These are phyloP conservation scores for Hestina assimilis DNA, from an alignment of 1,140 invertebrate species.

Conservation along the genomic window DNA sequence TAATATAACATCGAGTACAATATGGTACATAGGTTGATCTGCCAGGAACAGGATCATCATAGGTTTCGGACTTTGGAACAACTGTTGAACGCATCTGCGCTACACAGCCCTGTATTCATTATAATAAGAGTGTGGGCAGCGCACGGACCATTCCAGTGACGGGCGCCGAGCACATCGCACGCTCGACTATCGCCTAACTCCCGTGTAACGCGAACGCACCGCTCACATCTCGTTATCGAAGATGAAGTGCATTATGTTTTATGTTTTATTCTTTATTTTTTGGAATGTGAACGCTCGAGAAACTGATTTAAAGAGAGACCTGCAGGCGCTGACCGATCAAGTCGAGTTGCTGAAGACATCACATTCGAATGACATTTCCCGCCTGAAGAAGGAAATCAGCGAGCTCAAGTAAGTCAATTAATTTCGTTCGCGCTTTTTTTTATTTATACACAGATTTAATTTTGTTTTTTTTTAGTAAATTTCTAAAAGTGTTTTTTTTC, in stretches of 20 bases:
- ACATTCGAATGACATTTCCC: conserved; percentile 42
- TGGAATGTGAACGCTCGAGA: conserved; percentile 43
- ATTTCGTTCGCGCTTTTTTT: too few species aligned
- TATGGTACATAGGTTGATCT: conserved; percentile 5
- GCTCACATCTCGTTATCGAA: conserved; percentile 32
- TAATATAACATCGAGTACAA: neutral
- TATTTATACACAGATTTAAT: too few species aligned
- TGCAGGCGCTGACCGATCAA: conserved; percentile 50
- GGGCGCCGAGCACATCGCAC: conserved; percentile 26
- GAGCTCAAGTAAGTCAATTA: conserved; percentile 68
- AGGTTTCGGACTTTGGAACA: conserved; percentile 46
- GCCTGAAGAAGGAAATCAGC: conserved; percentile 52
- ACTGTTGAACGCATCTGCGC: conserved; percentile 71
- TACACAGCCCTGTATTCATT: conserved; percentile 40
- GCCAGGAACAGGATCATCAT: conserved; percentile 20
- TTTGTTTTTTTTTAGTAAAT: too few species aligned
- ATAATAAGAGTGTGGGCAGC: conserved; percentile 33
- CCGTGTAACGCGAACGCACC: neutral
- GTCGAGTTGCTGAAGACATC: conserved; percentile 50
- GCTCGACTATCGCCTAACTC: conserved; percentile 17
- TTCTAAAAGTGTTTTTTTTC: too few species aligned
- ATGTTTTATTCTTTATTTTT: conserved; percentile 41
- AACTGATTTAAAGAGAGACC: conserved; percentile 42
- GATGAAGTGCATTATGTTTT: conserved; percentile 52
- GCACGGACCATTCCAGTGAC: conserved; percentile 42